Percentiles rank a stretch among this genome's conserved stretches.
These are phyloP conservation scores for Cydia amplana DNA, from an alignment of 1,140 invertebrate species.

Conservation along the genomic window DNA sequence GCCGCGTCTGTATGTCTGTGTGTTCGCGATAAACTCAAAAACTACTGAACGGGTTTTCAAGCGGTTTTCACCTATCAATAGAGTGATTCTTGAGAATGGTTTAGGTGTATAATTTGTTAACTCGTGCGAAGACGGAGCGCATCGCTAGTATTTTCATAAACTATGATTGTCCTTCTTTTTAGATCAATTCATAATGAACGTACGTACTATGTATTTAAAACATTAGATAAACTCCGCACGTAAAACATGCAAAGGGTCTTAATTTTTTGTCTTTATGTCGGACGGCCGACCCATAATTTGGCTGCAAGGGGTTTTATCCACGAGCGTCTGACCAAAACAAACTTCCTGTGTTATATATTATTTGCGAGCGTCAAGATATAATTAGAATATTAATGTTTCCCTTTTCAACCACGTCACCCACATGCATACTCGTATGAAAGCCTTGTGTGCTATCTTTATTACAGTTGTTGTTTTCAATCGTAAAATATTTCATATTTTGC, in stretches of 20 bases:
- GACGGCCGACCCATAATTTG: background rate
- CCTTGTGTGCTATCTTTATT: conserved; percentile 3
- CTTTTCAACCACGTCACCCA: conserved; percentile 11
- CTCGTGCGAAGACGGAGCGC: too few relatives aligned
- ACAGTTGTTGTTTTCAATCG: conserved; percentile 4
- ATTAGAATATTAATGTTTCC: conserved; percentile 20
- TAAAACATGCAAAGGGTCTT: background rate
- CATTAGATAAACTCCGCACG: background rate
- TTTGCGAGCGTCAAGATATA: conserved; percentile 9
- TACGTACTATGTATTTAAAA: background rate
- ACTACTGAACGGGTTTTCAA: too few relatives aligned
- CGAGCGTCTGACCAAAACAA: background rate
- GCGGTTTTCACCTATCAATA: too few relatives aligned
- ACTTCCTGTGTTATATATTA: conserved; percentile 29
- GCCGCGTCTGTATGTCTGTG: too few relatives aligned
- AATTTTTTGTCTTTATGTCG: background rate
- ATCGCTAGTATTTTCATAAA: background rate
- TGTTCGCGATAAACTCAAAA: too few relatives aligned
- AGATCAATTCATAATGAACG: too few relatives aligned
- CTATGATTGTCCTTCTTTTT: too few relatives aligned
- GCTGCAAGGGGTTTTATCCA: background rate
- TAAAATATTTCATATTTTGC: conserved; percentile 10
- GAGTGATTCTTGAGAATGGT: too few relatives aligned
- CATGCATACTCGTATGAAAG: background rate
- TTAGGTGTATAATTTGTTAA: too few relatives aligned